Evolutionary conservation across 1,140 invertebrate genomes (phyloP), one percentile per base, ranked within the genome.

Genomic region (Charaxes varanes): DNA sequence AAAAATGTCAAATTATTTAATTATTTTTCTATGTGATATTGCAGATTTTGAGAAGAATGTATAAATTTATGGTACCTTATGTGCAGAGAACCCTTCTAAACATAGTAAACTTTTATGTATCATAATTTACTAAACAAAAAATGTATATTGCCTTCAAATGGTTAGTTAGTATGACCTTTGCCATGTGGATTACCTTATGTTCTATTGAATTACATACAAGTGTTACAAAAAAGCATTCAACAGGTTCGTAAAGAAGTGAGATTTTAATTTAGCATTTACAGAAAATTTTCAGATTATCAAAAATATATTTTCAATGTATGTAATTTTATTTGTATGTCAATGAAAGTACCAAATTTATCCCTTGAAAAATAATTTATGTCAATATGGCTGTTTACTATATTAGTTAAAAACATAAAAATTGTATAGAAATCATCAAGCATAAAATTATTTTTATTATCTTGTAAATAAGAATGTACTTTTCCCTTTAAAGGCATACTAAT

Each of bases 141-240:
- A 79, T 81, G 77, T 81, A 77, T 49, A 70, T 81, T 52, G 78
- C 78, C 32, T 58, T 78, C n/a, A 79, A 61, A 58, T 81, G 70
- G 72, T 60, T 81, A 3, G 2, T 66, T 14, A 41, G 53, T 8
- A 49, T 81, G 35, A 41, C 53, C 27, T 23, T 65, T 2, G 32
- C 35, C 16, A 73, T 79, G 74, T 79, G 77, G 77, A 5, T 69
- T 10, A 37, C 45, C 5, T 52, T 77, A 46, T 81, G 74, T 41
- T 40, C 24, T 23, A 21, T 59, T 18, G 67, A 76, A 18, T 7
- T 59, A 5, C 57, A 41, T 8, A 22, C 47, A 12, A 38, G 37
- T 15, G 26, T 7, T 41, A 56, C 51, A 10, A 27, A 28, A 53
- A 49, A 22, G 30, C 13, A 23, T 27, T 36, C 26, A 13, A 35